Evolutionary conservation across 53 echinoderm and acorn worm species (phyloP), one percentile per base, ranked within the genome.

Genomic region (Crossaster papposus): DNA sequence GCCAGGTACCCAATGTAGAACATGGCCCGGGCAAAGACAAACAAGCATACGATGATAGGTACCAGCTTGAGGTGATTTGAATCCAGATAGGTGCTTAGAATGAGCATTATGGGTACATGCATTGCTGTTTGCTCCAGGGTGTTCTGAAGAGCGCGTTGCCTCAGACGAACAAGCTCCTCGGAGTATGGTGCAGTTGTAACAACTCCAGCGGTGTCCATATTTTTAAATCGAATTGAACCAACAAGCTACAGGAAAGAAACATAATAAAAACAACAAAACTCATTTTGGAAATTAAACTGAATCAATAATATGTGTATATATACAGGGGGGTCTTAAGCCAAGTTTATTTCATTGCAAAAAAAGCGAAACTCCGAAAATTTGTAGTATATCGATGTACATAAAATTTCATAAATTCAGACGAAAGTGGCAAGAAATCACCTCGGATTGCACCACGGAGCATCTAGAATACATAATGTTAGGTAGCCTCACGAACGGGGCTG

Each of bases 71-170:
- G 80, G 83, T 80, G 34, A 34, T 83, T 81, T 2, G 84, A 72
- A 54, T 73, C 71, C 24, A 94, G 86, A 58, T 88, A 65, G 3
- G 94, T 91, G 10, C 92, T 63, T 2, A 94, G 73, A 18, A 86
- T 78, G 55, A 89, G 80, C 52, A 89, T 86, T 26, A 75, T 44
- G 11, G 89, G 82, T 30, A 92, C 80, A 68, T 94, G 92, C 78
- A 89, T 6, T 10, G 65, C 62, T 4, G 91, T 89, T 77, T 94
- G 94, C 62, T 94, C 94, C 54, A 94, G 76, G 13, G 92, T 94
- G 51, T 94, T 94, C 85, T 94, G 94, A 11, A 94, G 88, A 24
- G 90, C 77, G 14, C 94, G 90, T 17, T 88, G 82, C 28, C 50
- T 35, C 77, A 82, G 70, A 13, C 68, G 83, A 4, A 83, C 83